Percentiles rank a stretch among this genome's conserved stretches.
These are phyloP conservation scores for Muscicapa striata DNA, from an alignment of 2,797 vertebrate genomes.

Conservation along the genomic window DNA sequence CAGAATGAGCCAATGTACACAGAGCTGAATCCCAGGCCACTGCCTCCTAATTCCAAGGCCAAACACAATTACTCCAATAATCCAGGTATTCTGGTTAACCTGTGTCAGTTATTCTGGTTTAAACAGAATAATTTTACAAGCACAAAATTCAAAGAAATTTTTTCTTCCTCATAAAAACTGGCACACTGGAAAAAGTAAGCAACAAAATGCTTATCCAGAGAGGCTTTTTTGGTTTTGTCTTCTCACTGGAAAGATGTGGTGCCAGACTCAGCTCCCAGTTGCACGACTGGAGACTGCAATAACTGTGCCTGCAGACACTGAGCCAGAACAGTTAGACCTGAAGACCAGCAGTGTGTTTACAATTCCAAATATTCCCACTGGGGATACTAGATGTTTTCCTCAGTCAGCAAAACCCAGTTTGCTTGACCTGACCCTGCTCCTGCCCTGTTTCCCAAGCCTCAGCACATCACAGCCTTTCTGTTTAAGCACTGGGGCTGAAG, in stretches of 20 bases:
- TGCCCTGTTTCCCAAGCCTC: not conserved
- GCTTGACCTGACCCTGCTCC: not conserved
- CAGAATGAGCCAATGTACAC: not conserved
- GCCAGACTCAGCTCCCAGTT: not conserved
- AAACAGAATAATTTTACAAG: not conserved
- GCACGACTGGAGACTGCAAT: not conserved
- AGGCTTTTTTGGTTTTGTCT: not conserved
- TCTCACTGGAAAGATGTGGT: not conserved
- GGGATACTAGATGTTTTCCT: not conserved
- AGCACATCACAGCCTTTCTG: not conserved
- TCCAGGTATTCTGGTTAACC: not conserved
- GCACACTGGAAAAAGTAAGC: not conserved
- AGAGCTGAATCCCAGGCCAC: not conserved
- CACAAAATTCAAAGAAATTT: not conserved
- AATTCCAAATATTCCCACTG: not conserved
- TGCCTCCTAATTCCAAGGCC: not conserved
- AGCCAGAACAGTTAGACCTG: not conserved
- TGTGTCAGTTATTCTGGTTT: not conserved
- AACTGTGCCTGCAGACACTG: fast-evolving
- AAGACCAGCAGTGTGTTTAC: not conserved
- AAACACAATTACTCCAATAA: not conserved
- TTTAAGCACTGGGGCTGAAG: not conserved
- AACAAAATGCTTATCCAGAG: not conserved
- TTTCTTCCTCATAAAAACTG: not conserved
- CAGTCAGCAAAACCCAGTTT: not conserved